Evolutionary conservation across 2,888 invertebrate genomes (phyloP).

Genomic region (Chorisops tibialis): DNA sequence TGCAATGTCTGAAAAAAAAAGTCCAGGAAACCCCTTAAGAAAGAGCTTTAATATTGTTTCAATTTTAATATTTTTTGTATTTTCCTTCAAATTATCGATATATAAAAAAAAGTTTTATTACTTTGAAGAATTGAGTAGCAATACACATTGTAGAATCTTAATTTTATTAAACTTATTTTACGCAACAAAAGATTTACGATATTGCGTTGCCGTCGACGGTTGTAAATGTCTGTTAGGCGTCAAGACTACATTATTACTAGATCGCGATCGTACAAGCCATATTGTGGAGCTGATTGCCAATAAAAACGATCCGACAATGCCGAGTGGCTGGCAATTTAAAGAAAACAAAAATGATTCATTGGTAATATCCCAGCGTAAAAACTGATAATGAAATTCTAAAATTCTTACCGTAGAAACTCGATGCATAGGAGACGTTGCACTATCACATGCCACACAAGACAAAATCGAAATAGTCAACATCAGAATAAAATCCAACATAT

Average conservation of each 20-base stretch:
- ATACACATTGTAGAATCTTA: too few species aligned
- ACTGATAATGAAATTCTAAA: neutral
- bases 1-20: too few species aligned
- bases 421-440: neutral
- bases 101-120: too few species aligned
- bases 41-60: too few species aligned
- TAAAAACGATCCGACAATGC: constrained; percentile 14
- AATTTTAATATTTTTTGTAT: too few species aligned
- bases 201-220: neutral
- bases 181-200: constrained; percentile 18
- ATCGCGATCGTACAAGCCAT: constrained; percentile 2
- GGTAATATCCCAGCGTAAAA: too few species aligned
- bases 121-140: too few species aligned
- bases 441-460: constrained; percentile 6
- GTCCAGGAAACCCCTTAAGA: too few species aligned
- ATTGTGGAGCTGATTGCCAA: constrained; percentile 11
- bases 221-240: neutral
- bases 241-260: neutral
- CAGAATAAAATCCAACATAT: constrained; percentile 29
- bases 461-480: constrained; percentile 30
- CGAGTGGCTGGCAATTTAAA: constrained; percentile 13
- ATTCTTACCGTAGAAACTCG: constrained; percentile 16
- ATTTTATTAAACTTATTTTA: too few species aligned
- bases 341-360: neutral
- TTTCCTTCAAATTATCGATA: too few species aligned